These are phyloP conservation scores for Polylopha cassiicola DNA, from an alignment of 2,888 invertebrate species.

Conservation along the genomic window DNA sequence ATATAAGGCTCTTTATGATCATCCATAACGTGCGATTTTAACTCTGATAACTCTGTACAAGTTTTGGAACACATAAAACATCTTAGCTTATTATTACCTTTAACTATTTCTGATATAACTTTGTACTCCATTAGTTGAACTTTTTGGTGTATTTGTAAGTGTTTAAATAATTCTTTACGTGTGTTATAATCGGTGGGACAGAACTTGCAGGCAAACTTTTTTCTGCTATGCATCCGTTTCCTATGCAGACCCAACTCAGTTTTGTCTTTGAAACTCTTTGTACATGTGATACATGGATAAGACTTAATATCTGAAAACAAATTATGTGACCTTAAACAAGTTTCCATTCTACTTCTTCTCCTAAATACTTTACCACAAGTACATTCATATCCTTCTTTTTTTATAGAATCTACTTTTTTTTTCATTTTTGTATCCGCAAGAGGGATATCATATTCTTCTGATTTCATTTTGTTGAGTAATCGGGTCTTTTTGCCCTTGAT, in stretches of 20 bases:
- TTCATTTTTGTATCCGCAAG: conserved; percentile 22
- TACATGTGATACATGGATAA: conserved; percentile 51
- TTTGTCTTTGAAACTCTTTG: conserved; percentile 55
- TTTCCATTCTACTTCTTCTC: conserved; percentile 60
- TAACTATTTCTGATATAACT: conserved; percentile 62
- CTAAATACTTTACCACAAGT: conserved; percentile 58
- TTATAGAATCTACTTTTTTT: conserved; percentile 24
- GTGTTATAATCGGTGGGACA: conserved; percentile 69
- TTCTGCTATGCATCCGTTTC: conserved; percentile 51
- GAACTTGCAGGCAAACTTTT: conserved; percentile 65
- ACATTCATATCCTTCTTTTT: conserved; percentile 58
- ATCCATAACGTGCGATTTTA: conserved; percentile 64
- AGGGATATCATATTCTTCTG: conserved; percentile 30
- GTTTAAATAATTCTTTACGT: conserved; percentile 62
- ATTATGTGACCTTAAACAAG: conserved; percentile 59
- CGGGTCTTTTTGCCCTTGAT: conserved; percentile 46
- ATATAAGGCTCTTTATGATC: conserved; percentile 60
- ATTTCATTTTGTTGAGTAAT: conserved; percentile 35
- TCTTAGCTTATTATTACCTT: conserved; percentile 57
- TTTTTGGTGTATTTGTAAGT: conserved; percentile 63
- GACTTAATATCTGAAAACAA: conserved; percentile 37
- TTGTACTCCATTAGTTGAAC: conserved; percentile 69
- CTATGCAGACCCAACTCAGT: conserved; percentile 51
- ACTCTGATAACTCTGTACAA: conserved; percentile 51
- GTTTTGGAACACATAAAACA: conserved; percentile 63